A percentile compares a stretch with the other conserved stretches of the same genome.
phyloP scores from a whole-genome alignment of 2,113 vertebrate genomes.

The Sprattus sprattus region DNA sequence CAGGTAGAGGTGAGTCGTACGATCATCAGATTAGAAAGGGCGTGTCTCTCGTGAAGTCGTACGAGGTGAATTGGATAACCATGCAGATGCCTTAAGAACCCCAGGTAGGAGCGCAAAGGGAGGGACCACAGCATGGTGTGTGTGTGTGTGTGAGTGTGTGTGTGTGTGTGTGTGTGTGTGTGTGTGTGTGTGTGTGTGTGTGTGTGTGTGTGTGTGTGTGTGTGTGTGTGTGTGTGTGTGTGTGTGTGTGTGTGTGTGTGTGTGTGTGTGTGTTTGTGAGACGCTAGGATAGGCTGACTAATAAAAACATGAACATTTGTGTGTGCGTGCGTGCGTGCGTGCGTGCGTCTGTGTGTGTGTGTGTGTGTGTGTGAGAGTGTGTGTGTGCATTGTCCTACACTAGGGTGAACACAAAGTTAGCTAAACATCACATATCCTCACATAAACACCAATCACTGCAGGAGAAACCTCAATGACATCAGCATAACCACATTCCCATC shows the following conservation, averaged over 20 bases:
- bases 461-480: constrained; percentile 2
- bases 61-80: too few species aligned
- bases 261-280: not conserved
- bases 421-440: not conserved
- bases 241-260: not conserved
- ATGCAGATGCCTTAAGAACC: too few species aligned
- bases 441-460: not conserved
- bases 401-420: not conserved
- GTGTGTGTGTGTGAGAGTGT: not conserved
- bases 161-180: not conserved
- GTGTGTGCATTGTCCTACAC: not conserved
- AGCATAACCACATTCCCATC: not conserved
- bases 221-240: not conserved
- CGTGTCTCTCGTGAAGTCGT: too few species aligned
- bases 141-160: not conserved
- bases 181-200: constrained; percentile 6
- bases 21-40: too few species aligned
- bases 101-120: too few species aligned
- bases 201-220: not conserved
- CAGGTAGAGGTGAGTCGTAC: too few species aligned
- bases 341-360: too few species aligned
- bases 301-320: not conserved
- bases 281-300: too few species aligned
- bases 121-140: too few species aligned
- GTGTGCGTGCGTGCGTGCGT: not conserved